These are phyloP conservation scores for Apotomis betuletana DNA, from an alignment of 2,888 invertebrate genomes.

Conservation along the genomic window DNA sequence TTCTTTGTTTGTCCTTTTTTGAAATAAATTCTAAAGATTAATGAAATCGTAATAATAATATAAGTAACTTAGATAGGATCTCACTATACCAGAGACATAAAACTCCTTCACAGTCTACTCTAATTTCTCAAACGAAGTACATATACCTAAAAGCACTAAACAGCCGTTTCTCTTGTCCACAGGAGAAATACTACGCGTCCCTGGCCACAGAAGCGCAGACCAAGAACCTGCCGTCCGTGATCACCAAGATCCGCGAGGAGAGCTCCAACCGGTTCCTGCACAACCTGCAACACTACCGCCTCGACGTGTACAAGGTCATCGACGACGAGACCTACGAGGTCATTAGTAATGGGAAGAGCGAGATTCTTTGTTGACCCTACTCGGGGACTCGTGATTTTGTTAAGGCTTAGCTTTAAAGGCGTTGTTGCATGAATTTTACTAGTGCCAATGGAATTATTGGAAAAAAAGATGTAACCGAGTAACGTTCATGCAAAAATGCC, in stretches of 20 bases:
- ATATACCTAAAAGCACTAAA: background rate
- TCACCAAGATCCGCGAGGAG: slow-evolving; percentile 87
- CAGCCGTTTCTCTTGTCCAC: slow-evolving; percentile 54
- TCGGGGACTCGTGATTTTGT: slow-evolving; percentile 32
- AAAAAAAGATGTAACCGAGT: background rate
- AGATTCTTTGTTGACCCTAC: slow-evolving; percentile 73
- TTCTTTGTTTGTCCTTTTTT: no score
- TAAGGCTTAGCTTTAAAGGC: slow-evolving; percentile 14
- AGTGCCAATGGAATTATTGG: background rate
- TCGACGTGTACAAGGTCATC: slow-evolving; percentile 86
- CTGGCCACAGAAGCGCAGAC: slow-evolving; percentile 86
- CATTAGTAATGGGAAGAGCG: slow-evolving; percentile 73
- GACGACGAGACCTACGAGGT: slow-evolving; percentile 85
- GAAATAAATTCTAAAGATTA: no score
- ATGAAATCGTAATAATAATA: no score
- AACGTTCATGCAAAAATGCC: background rate
- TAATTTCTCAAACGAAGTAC: no score
- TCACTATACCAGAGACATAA: no score
- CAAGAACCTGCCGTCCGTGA: slow-evolving; percentile 85
- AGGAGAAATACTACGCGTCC: slow-evolving; percentile 88
- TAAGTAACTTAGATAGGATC: no score
- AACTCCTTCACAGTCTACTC: no score
- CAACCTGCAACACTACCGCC: slow-evolving; percentile 86
- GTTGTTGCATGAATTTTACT: slow-evolving; percentile 7
- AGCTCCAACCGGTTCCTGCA: slow-evolving; percentile 85